Evolutionary conservation across 2,888 invertebrate species (phyloP).

Genomic region (Drosophila antonietae): DNA sequence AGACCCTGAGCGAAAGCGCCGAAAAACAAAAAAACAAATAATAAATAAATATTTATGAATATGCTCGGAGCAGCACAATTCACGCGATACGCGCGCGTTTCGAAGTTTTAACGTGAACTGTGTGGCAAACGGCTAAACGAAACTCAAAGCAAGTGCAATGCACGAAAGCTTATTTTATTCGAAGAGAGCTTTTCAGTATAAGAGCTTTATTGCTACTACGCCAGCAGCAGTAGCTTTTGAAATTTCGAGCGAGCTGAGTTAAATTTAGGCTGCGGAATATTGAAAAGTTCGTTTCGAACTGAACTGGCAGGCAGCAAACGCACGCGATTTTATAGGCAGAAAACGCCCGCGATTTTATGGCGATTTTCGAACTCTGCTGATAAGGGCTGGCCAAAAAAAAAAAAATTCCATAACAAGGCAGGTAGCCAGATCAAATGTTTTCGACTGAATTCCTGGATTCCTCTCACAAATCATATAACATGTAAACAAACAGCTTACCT

Average conservation of each 20-base stretch:
- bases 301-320: conserved; percentile 15
- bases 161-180: conserved; percentile 44
- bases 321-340: conserved; percentile 27
- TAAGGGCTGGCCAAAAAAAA: conserved; percentile 26
- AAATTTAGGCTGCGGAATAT: conserved; percentile 13
- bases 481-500: conserved; percentile 87
- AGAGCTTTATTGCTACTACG: conserved; percentile 8
- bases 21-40: not conserved
- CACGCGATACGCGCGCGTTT: conserved; percentile 58
- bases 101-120: conserved; percentile 67
- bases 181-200: conserved; percentile 21
- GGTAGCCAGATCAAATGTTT: conserved; percentile 30
- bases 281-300: conserved; percentile 31
- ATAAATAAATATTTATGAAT: conserved; percentile 5
- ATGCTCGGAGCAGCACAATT: conserved; percentile 28
- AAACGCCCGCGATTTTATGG: conserved; percentile 32
- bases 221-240: conserved; percentile 12
- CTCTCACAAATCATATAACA: conserved; percentile 28
- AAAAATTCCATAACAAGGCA: conserved; percentile 21
- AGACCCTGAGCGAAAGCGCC: conserved; percentile 86
- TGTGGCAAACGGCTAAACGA: conserved; percentile 19
- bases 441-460: not conserved
- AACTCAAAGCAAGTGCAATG: conserved; percentile 35
- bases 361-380: conserved; percentile 13
- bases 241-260: not conserved